Evolutionary conservation across 2,113 vertebrate species (phyloP).

Genomic region (Hemiscyllium ocellatum): DNA sequence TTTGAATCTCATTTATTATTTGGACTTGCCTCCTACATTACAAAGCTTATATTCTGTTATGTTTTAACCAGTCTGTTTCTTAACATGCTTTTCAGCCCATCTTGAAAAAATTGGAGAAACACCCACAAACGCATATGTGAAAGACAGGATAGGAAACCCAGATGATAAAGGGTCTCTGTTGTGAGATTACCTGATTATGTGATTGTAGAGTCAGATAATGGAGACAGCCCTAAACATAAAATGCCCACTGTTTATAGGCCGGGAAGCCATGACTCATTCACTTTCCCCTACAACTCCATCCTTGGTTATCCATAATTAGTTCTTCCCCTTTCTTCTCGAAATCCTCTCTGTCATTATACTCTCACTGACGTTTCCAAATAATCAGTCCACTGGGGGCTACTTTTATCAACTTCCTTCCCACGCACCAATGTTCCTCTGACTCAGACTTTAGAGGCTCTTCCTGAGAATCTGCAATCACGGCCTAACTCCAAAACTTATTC

Average conservation of each 20-base stretch:
- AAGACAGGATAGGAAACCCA: background rate
- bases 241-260: background rate
- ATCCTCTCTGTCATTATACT: background rate
- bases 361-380: background rate
- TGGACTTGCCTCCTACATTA: background rate
- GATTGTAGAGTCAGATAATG: background rate
- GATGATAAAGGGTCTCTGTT: background rate
- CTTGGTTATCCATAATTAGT: background rate
- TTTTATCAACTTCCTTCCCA: background rate
- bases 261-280: background rate
- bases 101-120: background rate
- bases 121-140: background rate
- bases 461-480: background rate
- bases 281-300: background rate
- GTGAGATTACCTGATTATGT: background rate
- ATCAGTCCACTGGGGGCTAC: background rate
- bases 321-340: background rate
- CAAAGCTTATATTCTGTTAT: background rate
- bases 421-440: background rate
- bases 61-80: background rate
- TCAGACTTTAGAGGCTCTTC: background rate
- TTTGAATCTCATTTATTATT: background rate
- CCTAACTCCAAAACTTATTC: background rate
- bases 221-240: background rate
- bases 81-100: background rate